Base-by-base conservation (phyloP, 2,797 vertebrate genomes). In the Helostoma temminkii region DNA sequence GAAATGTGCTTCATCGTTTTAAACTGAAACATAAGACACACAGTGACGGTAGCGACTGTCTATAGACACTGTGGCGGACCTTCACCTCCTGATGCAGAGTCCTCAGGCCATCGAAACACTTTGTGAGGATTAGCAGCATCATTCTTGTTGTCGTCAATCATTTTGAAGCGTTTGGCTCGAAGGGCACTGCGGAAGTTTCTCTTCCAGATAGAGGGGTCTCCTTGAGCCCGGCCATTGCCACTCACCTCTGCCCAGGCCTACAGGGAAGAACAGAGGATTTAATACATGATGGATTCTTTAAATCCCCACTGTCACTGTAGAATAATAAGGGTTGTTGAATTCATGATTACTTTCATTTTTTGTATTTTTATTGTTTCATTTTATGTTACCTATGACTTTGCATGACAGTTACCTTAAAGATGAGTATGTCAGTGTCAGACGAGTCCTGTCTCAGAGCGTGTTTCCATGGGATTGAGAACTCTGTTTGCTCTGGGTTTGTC, bases 181-280 rank as follows among this genome's bases (percentile, higher is more conserved):
- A 98, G 90, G 52, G 96, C 95, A 0, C 94, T 93, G 30, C 96
- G 94, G 84, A 98, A 96, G 90, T 98, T 98, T 79, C 96, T 95
- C 86, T 98, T 98, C 96, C 96, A 98, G 16, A 96, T 89, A 0
- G 96, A 92, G 10, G 90, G 55, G 0, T 96, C 94, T 0, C 93
- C 90, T 0, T 86, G 71, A 24, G 78, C 76, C 21, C 41, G 81
- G 28, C 94, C 93, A 9, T 78, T 85, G 0, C 93, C 89, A 0
- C 94, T 96, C 52, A 82, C 94, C 66, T 94, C 92, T 0, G 96
- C 96, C 96, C 96, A 97, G 22, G 95, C 95, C 96, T 97, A 58
- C 12, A 46, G 24, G 18, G 25, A 4, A 36, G 25, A 45, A 42
- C 28, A 0, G n/a, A 30, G 7, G 39, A 24, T 39, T 30, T 10